A percentile compares a stretch with the other conserved stretches of the same genome.
Conservation (phyloP, 2,113 vertebrate species). For the Vidua chalybeata region DNA sequence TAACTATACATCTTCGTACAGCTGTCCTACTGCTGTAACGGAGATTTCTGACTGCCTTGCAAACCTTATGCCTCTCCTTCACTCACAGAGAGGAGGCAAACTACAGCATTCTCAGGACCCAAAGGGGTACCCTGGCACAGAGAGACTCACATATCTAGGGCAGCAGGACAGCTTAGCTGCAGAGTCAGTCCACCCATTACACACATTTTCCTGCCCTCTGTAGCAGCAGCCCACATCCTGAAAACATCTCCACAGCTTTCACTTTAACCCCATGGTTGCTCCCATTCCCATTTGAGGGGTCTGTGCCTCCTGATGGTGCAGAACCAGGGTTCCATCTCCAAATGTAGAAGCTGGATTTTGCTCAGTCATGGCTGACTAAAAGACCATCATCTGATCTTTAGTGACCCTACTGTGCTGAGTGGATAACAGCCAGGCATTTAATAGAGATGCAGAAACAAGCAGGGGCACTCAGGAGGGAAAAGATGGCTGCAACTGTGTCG, state of each 20-base stretch:
- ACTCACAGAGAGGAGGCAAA: background rate
- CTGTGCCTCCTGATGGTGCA: background rate
- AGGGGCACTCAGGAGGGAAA: background rate
- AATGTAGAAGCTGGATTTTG: fast-evolving
- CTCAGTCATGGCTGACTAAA: background rate
- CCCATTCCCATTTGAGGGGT: fast-evolving
- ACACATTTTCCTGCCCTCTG: fast-evolving
- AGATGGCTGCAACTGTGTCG: background rate
- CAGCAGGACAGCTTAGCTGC: background rate
- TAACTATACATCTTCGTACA: conserved; percentile 46
- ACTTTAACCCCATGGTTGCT: background rate
- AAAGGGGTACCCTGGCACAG: background rate
- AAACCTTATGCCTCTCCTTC: background rate
- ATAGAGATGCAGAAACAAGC: background rate
- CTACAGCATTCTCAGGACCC: fast-evolving
- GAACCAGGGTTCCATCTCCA: background rate
- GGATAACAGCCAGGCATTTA: background rate
- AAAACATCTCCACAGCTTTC: background rate
- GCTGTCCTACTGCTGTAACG: background rate
- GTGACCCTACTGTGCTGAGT: background rate
- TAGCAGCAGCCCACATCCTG: fast-evolving
- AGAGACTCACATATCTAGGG: fast-evolving
- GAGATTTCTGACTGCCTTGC: conserved; percentile 5
- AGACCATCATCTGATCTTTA: background rate
- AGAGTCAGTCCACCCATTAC: background rate